A percentile compares a stretch with the other conserved stretches of the same genome.
Evolutionary conservation across 1,140 invertebrate species (phyloP).

Genomic region (Drosophila navojoa): DNA sequence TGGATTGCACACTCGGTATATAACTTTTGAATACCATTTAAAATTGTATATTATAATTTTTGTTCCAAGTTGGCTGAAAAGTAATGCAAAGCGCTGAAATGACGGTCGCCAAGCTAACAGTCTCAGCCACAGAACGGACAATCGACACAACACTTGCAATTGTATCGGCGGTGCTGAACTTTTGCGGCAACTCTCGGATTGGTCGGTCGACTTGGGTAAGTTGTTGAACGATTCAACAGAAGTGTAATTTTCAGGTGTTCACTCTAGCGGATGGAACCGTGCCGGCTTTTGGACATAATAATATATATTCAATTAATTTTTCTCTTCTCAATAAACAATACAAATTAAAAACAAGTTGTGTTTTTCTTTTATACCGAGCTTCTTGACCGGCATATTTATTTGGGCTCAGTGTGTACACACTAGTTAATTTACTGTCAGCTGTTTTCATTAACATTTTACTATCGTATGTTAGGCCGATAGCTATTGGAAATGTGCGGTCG

Average conservation of each 20-base stretch:
- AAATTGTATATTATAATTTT: slow-evolving; percentile 71
- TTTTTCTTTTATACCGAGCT: neutral
- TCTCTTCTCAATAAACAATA: neutral
- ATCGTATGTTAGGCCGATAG: neutral
- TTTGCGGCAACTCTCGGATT: neutral
- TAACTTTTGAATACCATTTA: slow-evolving; percentile 42
- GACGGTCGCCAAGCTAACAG: slow-evolving; percentile 48
- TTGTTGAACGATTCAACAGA: slow-evolving; percentile 41
- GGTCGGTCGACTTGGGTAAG: slow-evolving; percentile 48
- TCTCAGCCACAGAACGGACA: slow-evolving; percentile 53
- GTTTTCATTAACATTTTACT: neutral
- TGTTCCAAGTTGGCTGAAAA: slow-evolving; percentile 79
- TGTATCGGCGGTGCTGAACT: slow-evolving; percentile 12
- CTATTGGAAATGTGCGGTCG: too few relatives aligned
- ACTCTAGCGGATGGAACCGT: neutral
- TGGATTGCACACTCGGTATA: slow-evolving; percentile 38
- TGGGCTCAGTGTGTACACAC: neutral
- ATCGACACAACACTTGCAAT: slow-evolving; percentile 27
- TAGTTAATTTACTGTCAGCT: too few relatives aligned
- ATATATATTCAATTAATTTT: neutral
- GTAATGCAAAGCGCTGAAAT: slow-evolving; percentile 69
- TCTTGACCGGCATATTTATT: neutral
- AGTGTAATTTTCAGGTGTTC: slow-evolving; percentile 52
- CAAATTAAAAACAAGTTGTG: neutral
- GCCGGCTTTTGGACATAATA: neutral